phyloP scores from a whole-genome alignment of 2,113 vertebrate genomes.

The Urocolius indicus region DNA sequence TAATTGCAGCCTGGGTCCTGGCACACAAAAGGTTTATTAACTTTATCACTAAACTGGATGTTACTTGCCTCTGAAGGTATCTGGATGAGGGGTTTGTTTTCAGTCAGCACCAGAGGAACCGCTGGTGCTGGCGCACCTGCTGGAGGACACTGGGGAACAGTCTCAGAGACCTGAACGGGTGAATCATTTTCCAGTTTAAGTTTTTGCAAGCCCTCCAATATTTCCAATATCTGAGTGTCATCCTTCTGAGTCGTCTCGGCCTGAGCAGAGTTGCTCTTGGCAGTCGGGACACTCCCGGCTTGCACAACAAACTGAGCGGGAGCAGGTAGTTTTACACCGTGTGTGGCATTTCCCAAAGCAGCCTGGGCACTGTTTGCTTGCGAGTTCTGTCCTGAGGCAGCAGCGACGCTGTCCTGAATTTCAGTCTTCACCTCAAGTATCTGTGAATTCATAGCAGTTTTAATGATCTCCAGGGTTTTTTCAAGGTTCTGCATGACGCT shows the following conservation, averaged over 20 bases:
- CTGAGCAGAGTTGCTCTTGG: slow-evolving; percentile 60
- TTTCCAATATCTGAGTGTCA: slow-evolving; percentile 82
- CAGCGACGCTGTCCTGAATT: slow-evolving; percentile 58
- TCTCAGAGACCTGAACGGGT: slow-evolving; percentile 32
- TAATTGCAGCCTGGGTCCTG: slow-evolving; percentile 85
- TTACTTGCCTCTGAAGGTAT: slow-evolving; percentile 71
- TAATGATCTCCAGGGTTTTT: slow-evolving; percentile 82
- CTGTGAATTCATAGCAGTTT: slow-evolving; percentile 81
- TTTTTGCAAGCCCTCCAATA: slow-evolving; percentile 87
- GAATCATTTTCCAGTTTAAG: slow-evolving; percentile 83
- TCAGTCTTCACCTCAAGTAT: slow-evolving; percentile 78
- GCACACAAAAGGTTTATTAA: slow-evolving; percentile 88
- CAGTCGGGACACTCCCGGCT: neutral
- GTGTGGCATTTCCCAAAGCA: slow-evolving; percentile 51
- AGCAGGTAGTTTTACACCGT: slow-evolving; percentile 27
- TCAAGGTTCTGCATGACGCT: slow-evolving; percentile 80
- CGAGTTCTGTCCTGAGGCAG: slow-evolving; percentile 56
- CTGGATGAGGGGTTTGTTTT: slow-evolving; percentile 64
- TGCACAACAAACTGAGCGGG: slow-evolving; percentile 49
- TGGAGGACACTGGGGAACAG: slow-evolving; percentile 59
- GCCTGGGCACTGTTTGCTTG: slow-evolving; percentile 66
- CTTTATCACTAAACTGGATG: slow-evolving; percentile 70
- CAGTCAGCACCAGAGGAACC: slow-evolving; percentile 54
- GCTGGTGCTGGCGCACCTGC: slow-evolving; percentile 36
- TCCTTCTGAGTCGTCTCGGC: slow-evolving; percentile 71